These are phyloP conservation scores for Drosophila grimshawi DNA, from an alignment of 1,140 invertebrate genomes.

Conservation along the genomic window DNA sequence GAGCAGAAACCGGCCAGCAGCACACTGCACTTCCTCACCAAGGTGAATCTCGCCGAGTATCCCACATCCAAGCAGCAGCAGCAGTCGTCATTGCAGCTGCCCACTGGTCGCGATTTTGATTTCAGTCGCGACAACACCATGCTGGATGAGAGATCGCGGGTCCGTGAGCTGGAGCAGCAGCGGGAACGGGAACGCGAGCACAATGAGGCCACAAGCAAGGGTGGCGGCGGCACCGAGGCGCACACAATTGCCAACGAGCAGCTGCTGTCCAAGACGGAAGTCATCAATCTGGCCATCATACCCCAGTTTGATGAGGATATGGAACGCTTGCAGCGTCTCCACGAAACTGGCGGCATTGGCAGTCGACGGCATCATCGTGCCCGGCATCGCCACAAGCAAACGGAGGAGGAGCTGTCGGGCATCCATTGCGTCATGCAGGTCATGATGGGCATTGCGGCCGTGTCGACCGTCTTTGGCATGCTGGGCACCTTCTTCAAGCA, in stretches of 20 bases:
- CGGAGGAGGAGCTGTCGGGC: conserved; percentile 78
- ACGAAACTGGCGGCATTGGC: conserved; percentile 53
- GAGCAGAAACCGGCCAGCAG: conserved; percentile 31
- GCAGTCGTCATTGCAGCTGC: conserved; percentile 42
- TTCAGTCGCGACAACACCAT: conserved; percentile 81
- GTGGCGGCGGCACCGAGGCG: conserved; percentile 53
- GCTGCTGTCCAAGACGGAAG: conserved; percentile 81
- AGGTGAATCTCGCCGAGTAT: conserved; percentile 81
- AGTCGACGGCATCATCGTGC: conserved; percentile 71
- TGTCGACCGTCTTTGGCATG: conserved; percentile 84
- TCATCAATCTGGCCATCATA: conserved; percentile 83
- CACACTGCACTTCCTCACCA: conserved; percentile 73
- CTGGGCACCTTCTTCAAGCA: conserved; percentile 84
- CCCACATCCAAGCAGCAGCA: conserved; percentile 59
- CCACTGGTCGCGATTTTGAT: conserved; percentile 72
- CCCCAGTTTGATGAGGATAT: conserved; percentile 83
- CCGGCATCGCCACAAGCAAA: conserved; percentile 76
- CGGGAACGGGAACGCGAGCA: conserved; percentile 57
- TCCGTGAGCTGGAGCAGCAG: conserved; percentile 67
- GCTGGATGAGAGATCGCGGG: conserved; percentile 74
- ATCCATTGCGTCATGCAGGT: conserved; percentile 84
- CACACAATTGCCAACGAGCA: conserved; percentile 80
- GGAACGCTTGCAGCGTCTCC: conserved; percentile 71
- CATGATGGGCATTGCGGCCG: conserved; percentile 84
- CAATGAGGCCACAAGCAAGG: conserved; percentile 68